Conservation (phyloP, 2,797 vertebrate genomes). For the Scomberomorus guttatus region DNA sequence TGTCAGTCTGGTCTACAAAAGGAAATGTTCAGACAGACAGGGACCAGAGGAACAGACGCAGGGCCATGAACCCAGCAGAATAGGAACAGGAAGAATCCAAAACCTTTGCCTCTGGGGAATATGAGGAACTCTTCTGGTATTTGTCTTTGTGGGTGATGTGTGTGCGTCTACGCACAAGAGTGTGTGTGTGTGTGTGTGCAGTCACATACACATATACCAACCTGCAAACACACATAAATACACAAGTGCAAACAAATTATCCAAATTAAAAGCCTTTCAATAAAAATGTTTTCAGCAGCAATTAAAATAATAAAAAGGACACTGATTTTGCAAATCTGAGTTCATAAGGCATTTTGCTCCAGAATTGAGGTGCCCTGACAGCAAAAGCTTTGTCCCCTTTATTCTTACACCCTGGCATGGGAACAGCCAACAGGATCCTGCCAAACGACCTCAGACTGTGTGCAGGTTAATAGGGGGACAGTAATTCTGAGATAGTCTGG, state of each 20-base stretch:
- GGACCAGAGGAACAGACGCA: conserved; percentile 60
- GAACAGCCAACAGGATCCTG: neutral
- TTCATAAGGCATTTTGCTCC: neutral
- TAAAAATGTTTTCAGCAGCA: neutral
- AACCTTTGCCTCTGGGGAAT: conserved; percentile 48
- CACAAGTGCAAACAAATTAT: neutral
- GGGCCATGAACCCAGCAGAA: conserved; percentile 60
- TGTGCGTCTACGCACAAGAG: conserved; percentile 3
- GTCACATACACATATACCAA: neutral
- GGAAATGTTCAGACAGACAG: conserved; percentile 70
- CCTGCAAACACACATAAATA: neutral
- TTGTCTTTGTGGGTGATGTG: conserved; percentile 32
- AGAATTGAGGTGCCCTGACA: neutral
- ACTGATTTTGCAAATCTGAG: too few relatives aligned
- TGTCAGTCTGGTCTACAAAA: conserved; percentile 66
- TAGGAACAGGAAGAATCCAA: conserved; percentile 48
- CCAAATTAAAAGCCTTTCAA: neutral
- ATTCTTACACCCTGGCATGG: neutral
- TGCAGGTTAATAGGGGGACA: conserved; percentile 13
- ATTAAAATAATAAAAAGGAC: too few relatives aligned
- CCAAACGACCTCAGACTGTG: neutral
- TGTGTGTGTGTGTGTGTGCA: conserved; percentile 8
- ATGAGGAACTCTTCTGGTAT: conserved; percentile 37
- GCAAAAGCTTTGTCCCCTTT: neutral
- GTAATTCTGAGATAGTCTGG: neutral